Conservation (phyloP, 2,113 vertebrate species). For the Grantiella picta region DNA sequence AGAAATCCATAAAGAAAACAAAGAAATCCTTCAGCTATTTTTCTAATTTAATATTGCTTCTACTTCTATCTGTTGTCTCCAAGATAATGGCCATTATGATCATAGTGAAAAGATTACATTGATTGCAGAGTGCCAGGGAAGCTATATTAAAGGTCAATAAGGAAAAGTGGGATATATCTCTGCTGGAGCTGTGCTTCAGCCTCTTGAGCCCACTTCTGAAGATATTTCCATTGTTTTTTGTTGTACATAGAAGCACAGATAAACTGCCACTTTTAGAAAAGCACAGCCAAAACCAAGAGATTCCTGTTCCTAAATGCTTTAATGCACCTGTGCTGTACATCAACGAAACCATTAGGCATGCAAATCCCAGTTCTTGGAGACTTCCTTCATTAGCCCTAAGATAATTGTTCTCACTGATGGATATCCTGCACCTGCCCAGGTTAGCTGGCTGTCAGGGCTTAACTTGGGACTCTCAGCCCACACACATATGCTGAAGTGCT, state of each 20-base stretch:
- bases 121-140: slow-evolving; percentile 38
- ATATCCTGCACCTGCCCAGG: not conserved
- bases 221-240: slow-evolving; percentile 24
- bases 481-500: not conserved
- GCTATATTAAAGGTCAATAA: slow-evolving; percentile 61
- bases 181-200: slow-evolving; percentile 37
- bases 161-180: slow-evolving; percentile 37
- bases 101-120: slow-evolving; percentile 46
- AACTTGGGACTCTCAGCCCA: not conserved
- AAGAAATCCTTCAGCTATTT: slow-evolving; percentile 54
- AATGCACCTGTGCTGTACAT: not conserved
- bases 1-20: slow-evolving; percentile 56
- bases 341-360: not conserved
- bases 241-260: not conserved
- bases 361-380: not conserved
- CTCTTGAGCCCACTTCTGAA: slow-evolving; percentile 18
- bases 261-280: not conserved
- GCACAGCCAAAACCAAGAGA: not conserved
- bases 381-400: not conserved
- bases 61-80: slow-evolving; percentile 35
- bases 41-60: slow-evolving; percentile 55
- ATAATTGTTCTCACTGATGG: not conserved
- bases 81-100: slow-evolving; percentile 43
- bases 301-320: not conserved
- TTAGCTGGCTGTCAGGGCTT: not conserved